Conservation (phyloP, 2,888 invertebrate genomes). For the Agrochola lychnidis region DNA sequence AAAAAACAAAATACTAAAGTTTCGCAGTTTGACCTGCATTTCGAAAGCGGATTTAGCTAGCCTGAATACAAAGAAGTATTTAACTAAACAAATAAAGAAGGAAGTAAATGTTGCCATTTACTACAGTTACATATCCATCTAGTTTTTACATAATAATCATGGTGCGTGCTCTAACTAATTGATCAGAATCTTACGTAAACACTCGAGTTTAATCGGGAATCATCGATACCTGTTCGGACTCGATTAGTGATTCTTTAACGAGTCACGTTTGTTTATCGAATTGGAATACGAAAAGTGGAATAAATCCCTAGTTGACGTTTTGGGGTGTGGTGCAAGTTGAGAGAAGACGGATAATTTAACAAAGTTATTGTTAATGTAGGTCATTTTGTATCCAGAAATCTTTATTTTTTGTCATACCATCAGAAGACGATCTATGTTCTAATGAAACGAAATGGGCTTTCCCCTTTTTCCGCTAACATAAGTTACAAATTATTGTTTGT, state of each 20-base stretch:
- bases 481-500: no score
- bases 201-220: conserved; percentile 47
- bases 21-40: conserved; percentile 31
- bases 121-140: conserved; percentile 45
- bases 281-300: conserved; percentile 55
- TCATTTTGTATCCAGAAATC: no score
- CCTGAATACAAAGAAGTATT: conserved; percentile 26
- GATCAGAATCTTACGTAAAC: conserved; percentile 59
- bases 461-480: no score
- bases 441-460: no score
- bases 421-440: no score
- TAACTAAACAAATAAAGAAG: conserved; percentile 20
- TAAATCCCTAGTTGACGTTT: conserved; percentile 47
- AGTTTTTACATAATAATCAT: conserved; percentile 64
- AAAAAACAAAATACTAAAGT: neutral
- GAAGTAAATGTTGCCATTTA: conserved; percentile 25
- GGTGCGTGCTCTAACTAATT: conserved; percentile 63
- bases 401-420: no score
- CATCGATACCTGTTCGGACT: conserved; percentile 54
- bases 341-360: neutral
- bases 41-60: conserved; percentile 19
- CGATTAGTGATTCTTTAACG: conserved; percentile 51
- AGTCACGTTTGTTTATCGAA: conserved; percentile 62
- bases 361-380: no score
- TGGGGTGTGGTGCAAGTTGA: conserved; percentile 49